These are phyloP conservation scores for Oreortyx pictus DNA, from an alignment of 2,797 vertebrate species.

Conservation along the genomic window DNA sequence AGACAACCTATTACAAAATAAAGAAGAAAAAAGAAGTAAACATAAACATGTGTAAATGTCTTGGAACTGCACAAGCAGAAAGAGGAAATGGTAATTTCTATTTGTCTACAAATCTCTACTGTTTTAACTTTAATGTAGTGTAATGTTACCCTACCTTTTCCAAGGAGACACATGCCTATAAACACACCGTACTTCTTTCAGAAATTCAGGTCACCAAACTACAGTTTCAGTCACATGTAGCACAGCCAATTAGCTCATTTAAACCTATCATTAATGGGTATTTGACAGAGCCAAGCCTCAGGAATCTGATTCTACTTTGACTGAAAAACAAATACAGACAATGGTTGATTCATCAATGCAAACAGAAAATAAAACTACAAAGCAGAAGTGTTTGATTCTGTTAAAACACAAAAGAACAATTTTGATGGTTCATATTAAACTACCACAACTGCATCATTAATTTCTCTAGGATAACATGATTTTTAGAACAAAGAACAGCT, in stretches of 20 bases:
- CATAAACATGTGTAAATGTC: neutral
- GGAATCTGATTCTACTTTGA: neutral
- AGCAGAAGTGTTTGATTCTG: neutral
- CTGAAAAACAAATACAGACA: neutral
- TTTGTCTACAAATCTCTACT: neutral
- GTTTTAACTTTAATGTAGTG: no score
- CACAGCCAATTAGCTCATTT: neutral
- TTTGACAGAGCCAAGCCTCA: neutral
- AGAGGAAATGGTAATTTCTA: neutral
- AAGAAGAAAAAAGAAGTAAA: neutral
- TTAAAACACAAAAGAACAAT: neutral
- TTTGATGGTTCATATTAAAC: neutral
- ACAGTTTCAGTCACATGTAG: neutral
- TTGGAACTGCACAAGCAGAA: neutral
- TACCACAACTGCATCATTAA: neutral
- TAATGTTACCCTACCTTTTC: neutral
- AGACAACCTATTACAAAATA: neutral
- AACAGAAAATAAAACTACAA: neutral
- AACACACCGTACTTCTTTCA: neutral
- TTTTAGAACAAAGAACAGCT: constrained; percentile 4
- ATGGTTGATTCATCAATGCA: accelerated
- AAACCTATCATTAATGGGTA: neutral
- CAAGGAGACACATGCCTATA: neutral
- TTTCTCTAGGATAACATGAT: constrained; percentile 11
- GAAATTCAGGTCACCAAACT: neutral